Percentiles rank a stretch among this genome's conserved stretches.
phyloP scores from a whole-genome alignment of 2,113 vertebrate species.

The Toxotes chatareus region DNA sequence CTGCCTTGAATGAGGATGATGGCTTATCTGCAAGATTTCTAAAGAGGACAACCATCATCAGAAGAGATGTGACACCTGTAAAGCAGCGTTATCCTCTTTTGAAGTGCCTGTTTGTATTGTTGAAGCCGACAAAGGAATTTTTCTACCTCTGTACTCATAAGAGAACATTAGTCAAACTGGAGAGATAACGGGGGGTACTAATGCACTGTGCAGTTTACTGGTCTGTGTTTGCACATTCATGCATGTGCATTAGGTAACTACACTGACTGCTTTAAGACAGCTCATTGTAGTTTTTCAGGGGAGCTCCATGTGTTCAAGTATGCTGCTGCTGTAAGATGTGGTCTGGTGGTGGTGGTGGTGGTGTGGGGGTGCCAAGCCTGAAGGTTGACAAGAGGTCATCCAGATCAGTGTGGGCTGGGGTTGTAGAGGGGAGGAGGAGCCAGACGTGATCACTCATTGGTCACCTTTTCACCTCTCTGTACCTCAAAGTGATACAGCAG shows the following conservation, averaged over 20 bases:
- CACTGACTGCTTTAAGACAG: not conserved
- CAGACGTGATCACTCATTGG: constrained; percentile 71
- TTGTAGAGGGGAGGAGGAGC: constrained; percentile 51
- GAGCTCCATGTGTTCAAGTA: constrained; percentile 24
- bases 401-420: constrained; percentile 49
- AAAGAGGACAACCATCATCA: constrained; percentile 60
- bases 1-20: constrained; percentile 62
- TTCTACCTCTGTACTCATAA: constrained; percentile 78
- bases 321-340: constrained; percentile 40
- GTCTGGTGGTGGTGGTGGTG: constrained; percentile 15
- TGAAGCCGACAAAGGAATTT: constrained; percentile 80
- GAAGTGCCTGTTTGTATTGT: constrained; percentile 84
- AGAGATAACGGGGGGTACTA: constrained; percentile 50
- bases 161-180: constrained; percentile 71
- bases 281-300: not conserved
- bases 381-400: constrained; percentile 66
- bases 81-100: constrained; percentile 77
- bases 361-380: constrained; percentile 33
- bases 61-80: constrained; percentile 77
- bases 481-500: constrained; percentile 58
- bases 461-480: constrained; percentile 74
- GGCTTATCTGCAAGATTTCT: constrained; percentile 67
- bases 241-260: not conserved
- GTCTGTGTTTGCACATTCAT: constrained; percentile 33
- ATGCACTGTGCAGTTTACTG: constrained; percentile 35